phyloP scores from a whole-genome alignment of 2,888 invertebrate genomes.

The Philonicus albiceps region DNA sequence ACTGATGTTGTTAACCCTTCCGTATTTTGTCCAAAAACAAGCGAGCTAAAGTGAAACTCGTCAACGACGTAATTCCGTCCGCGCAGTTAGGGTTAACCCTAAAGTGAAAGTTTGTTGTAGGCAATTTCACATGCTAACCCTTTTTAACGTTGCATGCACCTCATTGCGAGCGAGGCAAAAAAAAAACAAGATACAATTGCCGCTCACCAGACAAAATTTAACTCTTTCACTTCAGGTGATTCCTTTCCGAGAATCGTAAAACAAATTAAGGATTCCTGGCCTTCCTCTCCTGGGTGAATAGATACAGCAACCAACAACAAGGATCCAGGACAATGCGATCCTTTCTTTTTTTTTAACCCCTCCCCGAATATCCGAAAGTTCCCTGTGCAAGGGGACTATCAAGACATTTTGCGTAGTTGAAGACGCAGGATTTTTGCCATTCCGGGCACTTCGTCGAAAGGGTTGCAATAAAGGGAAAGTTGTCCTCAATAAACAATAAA shows the following conservation, averaged over 20 bases:
- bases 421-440: background rate
- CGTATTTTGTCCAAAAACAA: background rate
- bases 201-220: slow-evolving; percentile 33
- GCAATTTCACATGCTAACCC: slow-evolving; percentile 7
- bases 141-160: background rate
- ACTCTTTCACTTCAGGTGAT: slow-evolving; percentile 48
- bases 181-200: background rate
- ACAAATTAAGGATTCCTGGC: slow-evolving; percentile 44
- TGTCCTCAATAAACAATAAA: slow-evolving; percentile 39
- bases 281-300: background rate
- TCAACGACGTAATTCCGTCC: slow-evolving; percentile 17
- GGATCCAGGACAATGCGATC: background rate
- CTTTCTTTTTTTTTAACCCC: too few species aligned
- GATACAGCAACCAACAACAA: too few species aligned
- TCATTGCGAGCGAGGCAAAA: background rate
- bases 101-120: slow-evolving; percentile 44
- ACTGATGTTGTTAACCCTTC: background rate
- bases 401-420: background rate
- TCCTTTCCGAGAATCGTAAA: slow-evolving; percentile 45
- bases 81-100: slow-evolving; percentile 39
- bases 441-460: background rate
- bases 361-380: background rate
- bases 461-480: slow-evolving; percentile 41
- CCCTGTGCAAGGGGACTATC: background rate
- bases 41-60: slow-evolving; percentile 32